Conservation (phyloP, 2,888 invertebrate genomes). For the Polylopha cassiicola region DNA sequence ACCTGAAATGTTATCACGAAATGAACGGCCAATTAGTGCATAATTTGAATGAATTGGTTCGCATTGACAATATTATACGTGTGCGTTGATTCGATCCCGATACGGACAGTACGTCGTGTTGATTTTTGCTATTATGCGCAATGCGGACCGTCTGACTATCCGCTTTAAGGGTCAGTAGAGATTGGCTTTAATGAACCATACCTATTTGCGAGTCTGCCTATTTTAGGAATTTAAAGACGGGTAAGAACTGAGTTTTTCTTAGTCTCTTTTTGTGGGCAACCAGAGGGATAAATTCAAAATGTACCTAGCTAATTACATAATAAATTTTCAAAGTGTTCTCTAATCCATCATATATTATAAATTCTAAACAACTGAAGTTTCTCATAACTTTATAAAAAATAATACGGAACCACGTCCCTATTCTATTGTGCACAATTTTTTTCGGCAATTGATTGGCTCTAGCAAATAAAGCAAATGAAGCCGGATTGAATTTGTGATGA, state of each 20-base stretch:
- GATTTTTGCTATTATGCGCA: constrained; percentile 67
- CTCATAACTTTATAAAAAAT: neutral
- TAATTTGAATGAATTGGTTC: constrained; percentile 12
- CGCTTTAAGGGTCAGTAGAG: constrained; percentile 38
- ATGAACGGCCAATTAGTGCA: constrained; percentile 27
- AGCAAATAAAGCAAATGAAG: constrained; percentile 66
- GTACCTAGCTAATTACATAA: too few relatives aligned
- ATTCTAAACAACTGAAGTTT: constrained; percentile 7
- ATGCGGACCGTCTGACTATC: constrained; percentile 48
- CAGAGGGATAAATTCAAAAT: too few relatives aligned
- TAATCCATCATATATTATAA: too few relatives aligned
- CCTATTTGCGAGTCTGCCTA: too few relatives aligned
- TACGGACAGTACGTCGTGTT: constrained; percentile 42
- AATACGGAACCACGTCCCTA: constrained; percentile 32
- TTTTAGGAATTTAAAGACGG: too few relatives aligned
- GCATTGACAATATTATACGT: constrained; percentile 11
- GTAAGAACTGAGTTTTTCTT: too few relatives aligned
- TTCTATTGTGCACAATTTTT: constrained; percentile 42
- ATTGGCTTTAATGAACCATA: constrained; percentile 1
- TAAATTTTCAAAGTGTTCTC: too few relatives aligned
- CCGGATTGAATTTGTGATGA: constrained; percentile 68
- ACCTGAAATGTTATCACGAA: too few relatives aligned
- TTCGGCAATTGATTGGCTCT: constrained; percentile 67
- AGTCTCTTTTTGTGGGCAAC: too few relatives aligned
- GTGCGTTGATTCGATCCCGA: constrained; percentile 25